Evolutionary conservation across 2,797 vertebrate species (phyloP).

Genomic region (Potorous gilbertii): DNA sequence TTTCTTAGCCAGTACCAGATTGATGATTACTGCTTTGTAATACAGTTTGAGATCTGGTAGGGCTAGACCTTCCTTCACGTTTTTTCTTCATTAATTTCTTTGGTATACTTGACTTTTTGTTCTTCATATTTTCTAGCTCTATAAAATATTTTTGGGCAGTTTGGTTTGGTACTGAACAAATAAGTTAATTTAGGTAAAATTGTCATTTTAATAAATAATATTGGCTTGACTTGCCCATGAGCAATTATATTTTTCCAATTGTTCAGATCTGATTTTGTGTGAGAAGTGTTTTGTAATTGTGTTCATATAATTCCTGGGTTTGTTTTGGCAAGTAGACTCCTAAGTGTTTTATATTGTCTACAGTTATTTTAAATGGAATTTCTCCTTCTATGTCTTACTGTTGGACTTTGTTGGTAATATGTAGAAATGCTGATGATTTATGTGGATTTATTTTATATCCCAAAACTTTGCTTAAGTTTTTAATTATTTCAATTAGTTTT

Average conservation of each 20-base stretch:
- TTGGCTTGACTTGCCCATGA: background rate
- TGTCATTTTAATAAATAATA: background rate
- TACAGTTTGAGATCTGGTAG: background rate
- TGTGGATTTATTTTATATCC: too few species aligned
- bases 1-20: background rate
- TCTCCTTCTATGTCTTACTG: background rate
- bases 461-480: too few species aligned
- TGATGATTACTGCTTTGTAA: background rate
- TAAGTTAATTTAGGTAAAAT: background rate
- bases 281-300: background rate
- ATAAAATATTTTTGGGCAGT: background rate
- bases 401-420: background rate
- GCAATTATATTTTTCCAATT: background rate
- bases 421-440: background rate
- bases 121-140: background rate
- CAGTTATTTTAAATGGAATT: background rate
- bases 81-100: background rate
- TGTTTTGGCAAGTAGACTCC: background rate
- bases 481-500: too few species aligned
- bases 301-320: background rate
- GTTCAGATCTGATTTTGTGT: background rate
- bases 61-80: background rate
- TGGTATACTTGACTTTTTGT: background rate
- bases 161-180: too few species aligned
- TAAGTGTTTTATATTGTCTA: background rate